Conservation (phyloP, 2,888 invertebrate genomes). For the Lasius platythorax region DNA sequence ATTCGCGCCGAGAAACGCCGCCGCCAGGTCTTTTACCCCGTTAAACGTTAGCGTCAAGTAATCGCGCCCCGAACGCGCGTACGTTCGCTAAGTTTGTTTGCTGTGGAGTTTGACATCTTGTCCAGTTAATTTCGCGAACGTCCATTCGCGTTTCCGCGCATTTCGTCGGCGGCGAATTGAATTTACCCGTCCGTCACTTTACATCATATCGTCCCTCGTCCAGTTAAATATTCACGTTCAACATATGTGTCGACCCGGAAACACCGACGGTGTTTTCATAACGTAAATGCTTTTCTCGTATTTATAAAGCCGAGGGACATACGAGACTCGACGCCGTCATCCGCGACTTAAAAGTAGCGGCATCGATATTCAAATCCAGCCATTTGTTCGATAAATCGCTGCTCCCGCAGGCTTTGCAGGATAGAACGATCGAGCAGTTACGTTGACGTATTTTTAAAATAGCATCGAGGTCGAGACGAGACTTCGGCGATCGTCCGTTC, state of each 20-base stretch:
- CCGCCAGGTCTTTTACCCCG: not conserved
- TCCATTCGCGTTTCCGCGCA: not conserved
- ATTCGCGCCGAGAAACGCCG: not conserved
- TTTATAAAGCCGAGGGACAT: conserved; percentile 28
- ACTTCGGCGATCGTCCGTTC: conserved; percentile 51
- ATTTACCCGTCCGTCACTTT: conserved; percentile 21
- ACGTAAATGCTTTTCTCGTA: conserved; percentile 3
- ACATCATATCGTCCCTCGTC: not conserved
- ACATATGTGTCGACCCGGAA: not conserved
- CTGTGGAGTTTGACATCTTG: not conserved
- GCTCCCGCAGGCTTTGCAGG: conserved; percentile 12
- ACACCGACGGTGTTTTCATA: not conserved
- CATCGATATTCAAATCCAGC: conserved; percentile 31
- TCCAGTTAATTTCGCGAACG: not conserved
- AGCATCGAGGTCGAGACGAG: conserved; percentile 77
- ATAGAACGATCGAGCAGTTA: conserved; percentile 60
- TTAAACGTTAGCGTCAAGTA: conserved; percentile 15
- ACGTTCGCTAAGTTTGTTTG: conserved; percentile 1
- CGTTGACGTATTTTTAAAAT: conserved; percentile 75
- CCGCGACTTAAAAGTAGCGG: conserved; percentile 47
- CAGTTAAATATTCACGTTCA: not conserved
- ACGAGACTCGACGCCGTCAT: not conserved
- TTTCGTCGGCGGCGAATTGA: not conserved
- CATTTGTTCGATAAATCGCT: conserved; percentile 57
- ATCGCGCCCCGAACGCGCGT: not conserved